phyloP scores from a whole-genome alignment of 1,140 invertebrate species.

The Plodia interpunctella region DNA sequence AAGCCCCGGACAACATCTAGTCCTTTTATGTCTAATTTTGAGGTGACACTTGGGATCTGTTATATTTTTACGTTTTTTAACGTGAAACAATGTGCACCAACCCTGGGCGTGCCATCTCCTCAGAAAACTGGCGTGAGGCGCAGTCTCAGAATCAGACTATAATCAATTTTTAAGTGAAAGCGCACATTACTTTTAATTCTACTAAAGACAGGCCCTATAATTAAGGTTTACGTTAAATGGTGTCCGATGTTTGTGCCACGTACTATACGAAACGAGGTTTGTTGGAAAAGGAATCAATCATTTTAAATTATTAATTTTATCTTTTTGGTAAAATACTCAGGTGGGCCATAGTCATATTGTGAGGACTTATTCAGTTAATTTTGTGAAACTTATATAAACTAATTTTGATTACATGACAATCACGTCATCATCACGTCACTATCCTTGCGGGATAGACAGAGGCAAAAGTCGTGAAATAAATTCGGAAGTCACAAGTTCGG shows the following conservation, averaged over 20 bases:
- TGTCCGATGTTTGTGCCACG: background rate
- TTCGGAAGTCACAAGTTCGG: too few relatives aligned
- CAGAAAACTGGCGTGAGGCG: slow-evolving; percentile 10
- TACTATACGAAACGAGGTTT: background rate
- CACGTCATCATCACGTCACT: too few relatives aligned
- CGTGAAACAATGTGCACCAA: slow-evolving; percentile 17
- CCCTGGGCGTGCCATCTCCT: slow-evolving; percentile 17
- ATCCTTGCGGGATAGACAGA: too few relatives aligned
- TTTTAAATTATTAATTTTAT: background rate
- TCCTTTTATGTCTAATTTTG: too few relatives aligned
- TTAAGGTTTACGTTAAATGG: background rate
- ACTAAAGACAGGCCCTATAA: background rate
- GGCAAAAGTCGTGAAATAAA: too few relatives aligned
- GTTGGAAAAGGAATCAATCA: background rate
- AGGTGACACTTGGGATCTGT: too few relatives aligned
- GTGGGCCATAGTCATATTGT: too few relatives aligned
- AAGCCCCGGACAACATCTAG: too few relatives aligned
- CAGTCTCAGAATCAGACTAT: slow-evolving; percentile 13
- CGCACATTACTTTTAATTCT: slow-evolving; percentile 48
- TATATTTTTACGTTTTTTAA: background rate
- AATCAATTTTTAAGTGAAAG: slow-evolving; percentile 39
- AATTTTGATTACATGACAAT: too few relatives aligned
- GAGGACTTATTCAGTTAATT: too few relatives aligned
- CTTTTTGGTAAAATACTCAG: too few relatives aligned
- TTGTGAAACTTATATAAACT: too few relatives aligned